Evolutionary conservation across 1,140 invertebrate genomes (phyloP), one percentile per base, ranked within the genome.

Genomic region (Diuraphis noxia): DNA sequence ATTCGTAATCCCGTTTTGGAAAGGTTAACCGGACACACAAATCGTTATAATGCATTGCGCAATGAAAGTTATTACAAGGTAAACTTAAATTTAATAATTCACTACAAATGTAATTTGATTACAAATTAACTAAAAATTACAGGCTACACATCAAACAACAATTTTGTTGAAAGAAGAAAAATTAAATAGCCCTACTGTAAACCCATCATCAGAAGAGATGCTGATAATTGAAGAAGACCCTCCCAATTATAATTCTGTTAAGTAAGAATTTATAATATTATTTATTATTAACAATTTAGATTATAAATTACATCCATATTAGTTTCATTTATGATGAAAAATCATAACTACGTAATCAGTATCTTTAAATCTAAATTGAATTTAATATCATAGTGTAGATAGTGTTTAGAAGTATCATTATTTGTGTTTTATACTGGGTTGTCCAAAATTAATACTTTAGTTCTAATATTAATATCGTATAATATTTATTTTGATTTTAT

Each of bases 21-120:
- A 93, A 94, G 97, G 93, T 94, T 98, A 92, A 98, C 97, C 40
- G 96, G 96, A 92, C 95, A 96, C 92, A 95, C 95, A 79, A 94
- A 94, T 92, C 92, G 92, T 90, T 92, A 77, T 92, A 93, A 93
- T 92, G 93, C 94, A 92, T 92, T 97, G 82, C 94, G 96, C 36
- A 98, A 98, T 93, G 97, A 98, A 94, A 98, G 97, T 93, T 98
- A 98, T 93, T 98, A 97, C 91, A 93, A 94, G 93, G 94, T 94
- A 88, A 92, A 92, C 30, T 49, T 41, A 46, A 40, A 85, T 46
- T 25, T 91, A 63, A 36, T 49, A 38, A 52, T 84, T 89, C 34
- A 91, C 19, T n/a, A 2, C 21, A 77, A 41, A 41, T n/a, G 21
- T 38, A 38, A 88, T 36, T 88, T n/a, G 1, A 79, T 46, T 87